Percentiles rank a stretch among this genome's conserved stretches.
Evolutionary conservation across 2,113 vertebrate genomes (phyloP).

Genomic region (Pteronura brasiliensis): DNA sequence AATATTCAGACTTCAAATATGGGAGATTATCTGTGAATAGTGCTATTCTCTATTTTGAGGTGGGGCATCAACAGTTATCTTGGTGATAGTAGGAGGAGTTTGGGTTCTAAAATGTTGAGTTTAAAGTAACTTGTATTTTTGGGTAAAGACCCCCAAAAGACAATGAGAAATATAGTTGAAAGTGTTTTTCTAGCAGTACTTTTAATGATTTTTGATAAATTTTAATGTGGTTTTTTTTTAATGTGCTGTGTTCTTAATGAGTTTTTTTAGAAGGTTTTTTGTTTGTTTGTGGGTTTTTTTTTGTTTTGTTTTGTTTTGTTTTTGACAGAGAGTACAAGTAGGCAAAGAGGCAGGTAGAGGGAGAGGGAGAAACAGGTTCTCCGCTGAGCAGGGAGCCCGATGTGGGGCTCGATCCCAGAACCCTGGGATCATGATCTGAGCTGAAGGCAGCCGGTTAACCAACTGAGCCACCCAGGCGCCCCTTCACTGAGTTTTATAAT

Average conservation of each 20-base stretch:
- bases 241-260: constrained; percentile 1
- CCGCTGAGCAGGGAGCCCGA: no score
- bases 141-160: background rate
- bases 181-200: background rate
- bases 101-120: background rate
- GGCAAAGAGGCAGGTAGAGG: no score
- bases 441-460: no score
- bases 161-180: background rate
- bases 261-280: no score
- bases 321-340: no score
- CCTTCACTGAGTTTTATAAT: background rate
- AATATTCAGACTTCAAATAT: background rate
- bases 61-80: background rate
- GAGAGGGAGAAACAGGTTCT: no score
- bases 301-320: no score
- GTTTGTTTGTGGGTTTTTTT: no score
- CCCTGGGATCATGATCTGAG: no score
- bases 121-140: background rate
- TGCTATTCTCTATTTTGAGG: background rate
- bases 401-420: no score
- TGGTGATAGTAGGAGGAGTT: background rate
- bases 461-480: no score
- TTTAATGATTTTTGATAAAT: constrained; percentile 23
- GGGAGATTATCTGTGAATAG: background rate
- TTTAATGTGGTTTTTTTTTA: constrained; percentile 42